Evolutionary conservation across 1,140 invertebrate species (phyloP), one percentile per base, ranked within the genome.

Genomic region (Theocolax elegans): DNA sequence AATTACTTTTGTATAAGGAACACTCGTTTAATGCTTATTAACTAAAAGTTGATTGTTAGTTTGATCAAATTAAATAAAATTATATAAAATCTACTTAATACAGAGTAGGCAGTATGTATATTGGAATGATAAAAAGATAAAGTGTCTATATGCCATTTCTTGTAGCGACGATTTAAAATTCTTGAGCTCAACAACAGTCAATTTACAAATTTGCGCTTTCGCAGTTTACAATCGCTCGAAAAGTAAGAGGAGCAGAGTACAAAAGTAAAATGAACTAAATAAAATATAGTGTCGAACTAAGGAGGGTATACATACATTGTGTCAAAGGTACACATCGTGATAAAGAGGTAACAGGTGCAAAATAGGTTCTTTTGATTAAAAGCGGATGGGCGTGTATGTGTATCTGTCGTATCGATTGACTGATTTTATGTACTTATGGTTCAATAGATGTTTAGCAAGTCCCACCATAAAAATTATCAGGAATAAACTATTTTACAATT

Each of bases 81-180:
- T n/a, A n/a, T n/a, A n/a, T n/a, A n/a, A n/a, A n/a, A n/a, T n/a
- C n/a, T n/a, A n/a, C n/a, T n/a, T n/a, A n/a, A n/a, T n/a, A n/a
- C n/a, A n/a, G n/a, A n/a, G n/a, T 35, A 6, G 31, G 31, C 4
- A 35, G 31, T 35, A 35, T 10, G 10, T 6, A 35, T 35, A 35
- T 6, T 6, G 31, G 1, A 21, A 48, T 48, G n/a, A 7, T 10
- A 48, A 48, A 48, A 3, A 48, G 9, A 48, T 21, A 25, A 12
- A 27, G 21, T 56, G 19, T 3, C n/a, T 54, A 10, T n/a, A n/a
- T 54, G 54, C 56, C 56, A 60, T 60, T 46, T 63, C 56, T 66
- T 23, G 49, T 54, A 66, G 38, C 44, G 63, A 66, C 23, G 49
- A 27, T 56, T 66, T 44, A 66, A 51, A n/a, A 23, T 38, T n/a